Base-by-base conservation (phyloP, 1,140 invertebrate species). In the Aphaenogaster rudis region DNA sequence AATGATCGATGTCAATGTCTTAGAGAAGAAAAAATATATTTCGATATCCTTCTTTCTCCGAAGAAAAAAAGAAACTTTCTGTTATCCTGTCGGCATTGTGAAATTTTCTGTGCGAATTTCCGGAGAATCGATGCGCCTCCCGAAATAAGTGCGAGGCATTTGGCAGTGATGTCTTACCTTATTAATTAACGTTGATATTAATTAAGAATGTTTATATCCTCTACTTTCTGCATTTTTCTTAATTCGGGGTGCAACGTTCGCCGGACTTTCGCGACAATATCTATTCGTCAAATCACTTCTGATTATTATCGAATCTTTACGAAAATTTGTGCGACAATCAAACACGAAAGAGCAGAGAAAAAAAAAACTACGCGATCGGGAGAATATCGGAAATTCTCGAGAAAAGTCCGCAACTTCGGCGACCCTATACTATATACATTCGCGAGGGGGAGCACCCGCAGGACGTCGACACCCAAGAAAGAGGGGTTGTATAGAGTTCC, bases 351-450 rank as follows among this genome's bases (percentile, higher is more conserved):
- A 67, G 11, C 13, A 28, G 48, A 45, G 66, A n/a, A 28, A 67
- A n/a, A 13, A 54, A 39, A 21, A 59, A 74, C 15, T 71, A 39
- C 9, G 54, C 42, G 69, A 84, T 76, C 54, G 5, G 11, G 21
- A 63, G 21, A 63, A 88, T 78, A 36, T 59, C 21, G n/a, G 17
- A 48, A 63, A 67, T 78, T 45, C 28, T 48, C 61, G 77, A 69
- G 59, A 66, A 71, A 85, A 42, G 17, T 45, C 87, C 82, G 88
- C 81, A 91, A 92, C 79, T 85, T 88, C 87, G 78, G 84, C 76
- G 89, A 69, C 74, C 87, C 91, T 85, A 91, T 87, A 92, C 79
- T 92, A 92, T 93, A 92, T 94, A 94, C 91, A 91, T 91, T 91
- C 79, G 89, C 84, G 69, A 91, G 36, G 71, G 69, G 59, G 78